Evolutionary conservation across 2,797 vertebrate species (phyloP).

Genomic region (Spinus olivaceus): DNA sequence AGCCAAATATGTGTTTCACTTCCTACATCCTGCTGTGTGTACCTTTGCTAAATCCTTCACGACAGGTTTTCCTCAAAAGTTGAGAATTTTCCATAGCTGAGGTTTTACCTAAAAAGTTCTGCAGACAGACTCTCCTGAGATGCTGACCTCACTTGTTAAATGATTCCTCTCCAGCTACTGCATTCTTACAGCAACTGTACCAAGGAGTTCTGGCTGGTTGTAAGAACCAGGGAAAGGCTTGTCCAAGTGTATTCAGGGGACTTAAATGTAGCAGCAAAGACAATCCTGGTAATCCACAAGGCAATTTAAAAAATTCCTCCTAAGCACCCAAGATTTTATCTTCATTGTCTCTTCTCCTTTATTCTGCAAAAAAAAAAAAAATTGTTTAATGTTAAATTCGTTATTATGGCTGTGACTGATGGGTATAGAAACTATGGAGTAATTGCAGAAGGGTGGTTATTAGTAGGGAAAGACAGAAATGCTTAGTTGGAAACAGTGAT

Average conservation of each 20-base stretch:
- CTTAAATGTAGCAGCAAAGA: background rate
- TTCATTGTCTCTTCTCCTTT: background rate
- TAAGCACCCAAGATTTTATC: background rate
- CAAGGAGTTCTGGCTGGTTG: background rate
- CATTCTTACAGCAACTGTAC: background rate
- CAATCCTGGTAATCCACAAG: background rate
- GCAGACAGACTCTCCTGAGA: background rate
- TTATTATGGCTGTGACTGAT: background rate
- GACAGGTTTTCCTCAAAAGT: slow-evolving; percentile 11
- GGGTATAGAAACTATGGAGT: background rate
- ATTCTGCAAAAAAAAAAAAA: background rate
- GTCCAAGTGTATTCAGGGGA: background rate
- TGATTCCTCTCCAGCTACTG: background rate
- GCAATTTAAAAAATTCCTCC: background rate
- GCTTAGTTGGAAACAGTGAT: background rate
- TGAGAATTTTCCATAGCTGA: background rate
- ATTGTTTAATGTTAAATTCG: background rate
- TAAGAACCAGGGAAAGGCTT: background rate
- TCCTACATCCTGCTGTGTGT: background rate
- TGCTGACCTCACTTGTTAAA: background rate
- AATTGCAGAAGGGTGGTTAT: background rate
- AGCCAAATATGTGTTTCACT: background rate
- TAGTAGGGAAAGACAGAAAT: background rate
- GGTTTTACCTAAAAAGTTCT: background rate
- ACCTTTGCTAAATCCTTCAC: background rate